Conservation (phyloP, 2,888 invertebrate species). For the Epinotia demarniana region DNA sequence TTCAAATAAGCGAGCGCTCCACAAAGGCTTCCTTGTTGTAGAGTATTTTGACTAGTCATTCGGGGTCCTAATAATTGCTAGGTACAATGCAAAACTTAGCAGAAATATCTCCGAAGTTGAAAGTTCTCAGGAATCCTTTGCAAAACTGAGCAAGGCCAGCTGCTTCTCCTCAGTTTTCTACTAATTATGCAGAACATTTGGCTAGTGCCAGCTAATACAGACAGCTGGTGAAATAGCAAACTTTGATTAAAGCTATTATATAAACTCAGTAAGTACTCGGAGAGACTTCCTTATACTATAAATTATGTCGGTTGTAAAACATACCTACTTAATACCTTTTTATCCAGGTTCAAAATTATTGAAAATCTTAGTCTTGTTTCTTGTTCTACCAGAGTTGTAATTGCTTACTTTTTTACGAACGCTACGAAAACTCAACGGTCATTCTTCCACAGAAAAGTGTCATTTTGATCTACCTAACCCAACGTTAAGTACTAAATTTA, state of each 20-base stretch:
- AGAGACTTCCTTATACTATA: neutral
- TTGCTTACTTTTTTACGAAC: no score
- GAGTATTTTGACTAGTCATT: conserved; percentile 38
- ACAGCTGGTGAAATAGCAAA: neutral
- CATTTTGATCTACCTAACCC: no score
- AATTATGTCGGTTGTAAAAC: no score
- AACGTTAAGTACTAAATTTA: no score
- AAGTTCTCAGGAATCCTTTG: conserved; percentile 7
- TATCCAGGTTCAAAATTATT: no score
- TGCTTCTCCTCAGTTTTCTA: neutral
- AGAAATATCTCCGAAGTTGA: conserved; percentile 15
- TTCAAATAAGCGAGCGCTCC: conserved; percentile 27
- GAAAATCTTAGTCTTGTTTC: no score
- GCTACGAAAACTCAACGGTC: no score
- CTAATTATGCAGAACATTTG: neutral
- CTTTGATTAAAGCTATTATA: neutral
- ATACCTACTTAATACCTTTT: no score
- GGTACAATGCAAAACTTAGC: conserved; percentile 27
- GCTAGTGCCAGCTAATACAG: neutral
- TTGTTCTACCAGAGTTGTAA: no score
- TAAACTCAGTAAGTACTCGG: neutral
- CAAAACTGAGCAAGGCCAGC: neutral
- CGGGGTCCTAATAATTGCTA: conserved; percentile 34
- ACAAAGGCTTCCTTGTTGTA: conserved; percentile 35
- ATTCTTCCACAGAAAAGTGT: no score